Evolutionary conservation across 2,797 vertebrate genomes (phyloP), one percentile per base, ranked within the genome.

Genomic region (Orientallactaga sibirica): DNA sequence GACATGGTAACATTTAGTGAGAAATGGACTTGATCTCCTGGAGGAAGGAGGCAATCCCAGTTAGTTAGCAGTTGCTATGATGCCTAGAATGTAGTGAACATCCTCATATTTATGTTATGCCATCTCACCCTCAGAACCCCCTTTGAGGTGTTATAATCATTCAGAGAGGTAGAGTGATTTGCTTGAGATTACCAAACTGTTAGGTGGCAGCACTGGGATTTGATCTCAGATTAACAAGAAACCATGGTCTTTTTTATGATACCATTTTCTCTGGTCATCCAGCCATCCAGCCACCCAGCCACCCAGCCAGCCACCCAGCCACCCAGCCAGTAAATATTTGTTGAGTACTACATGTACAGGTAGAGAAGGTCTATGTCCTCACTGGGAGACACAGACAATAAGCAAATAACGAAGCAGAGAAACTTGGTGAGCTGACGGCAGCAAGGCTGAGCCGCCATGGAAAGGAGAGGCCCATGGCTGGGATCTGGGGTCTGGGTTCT

Each of bases 111-210:
- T 61, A 33, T 27, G 55, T 33, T 14, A 55, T 55, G 55, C 93
- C 24, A 22, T 27, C 75, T 78, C 74, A 66, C 4, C 58, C 43
- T 92, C 24, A 88, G 83, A 76, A 58, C 16, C 19, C 6, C 25
- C 25, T 76, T 75, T 33, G 66, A 74, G 2, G 16, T 33, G 1
- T 58, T 24, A 78, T 9, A 20, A 33, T 33, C 15, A 19, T 80
- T 88, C 58, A 76, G 71, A 87, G 41, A 94, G 25, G 20, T 75
- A 55, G 88, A 27, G 3, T 73, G 24, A 82, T 73, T 88, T 90
- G 12, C 16, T 67, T 29, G 64, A 73, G 22, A 43, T 86, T 73
- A 77, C 12, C 15, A 1, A 86, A 4, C 37, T 52, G 37, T 9
- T 62, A 62, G 52, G 12, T 41, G 48, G 20, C 3, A 6, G 43